phyloP scores from a whole-genome alignment of 2,113 vertebrate genomes.

The Coptodon rendalli region DNA sequence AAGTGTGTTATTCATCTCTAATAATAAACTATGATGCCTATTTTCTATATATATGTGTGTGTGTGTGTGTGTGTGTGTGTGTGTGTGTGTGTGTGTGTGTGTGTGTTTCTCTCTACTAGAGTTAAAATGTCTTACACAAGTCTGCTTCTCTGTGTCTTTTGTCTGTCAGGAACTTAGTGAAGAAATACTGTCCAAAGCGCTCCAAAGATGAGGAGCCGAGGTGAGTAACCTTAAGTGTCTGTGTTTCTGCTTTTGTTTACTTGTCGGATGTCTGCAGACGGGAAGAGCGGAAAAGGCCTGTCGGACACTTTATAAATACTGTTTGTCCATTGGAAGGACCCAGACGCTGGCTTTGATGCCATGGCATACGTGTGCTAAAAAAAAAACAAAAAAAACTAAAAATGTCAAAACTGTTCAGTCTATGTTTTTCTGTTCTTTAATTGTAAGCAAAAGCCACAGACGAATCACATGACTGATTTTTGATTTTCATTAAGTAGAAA shows the following conservation, averaged over 20 bases:
- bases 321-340: neutral
- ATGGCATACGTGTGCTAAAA: neutral
- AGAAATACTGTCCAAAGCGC: slow-evolving; percentile 97
- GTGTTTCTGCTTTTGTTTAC: neutral
- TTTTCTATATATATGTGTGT: neutral
- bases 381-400: neutral
- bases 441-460: neutral
- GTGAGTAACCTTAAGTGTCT: slow-evolving; percentile 58
- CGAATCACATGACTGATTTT: neutral
- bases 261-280: neutral
- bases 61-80: neutral
- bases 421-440: neutral
- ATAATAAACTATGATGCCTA: neutral
- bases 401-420: neutral
- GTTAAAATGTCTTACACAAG: neutral
- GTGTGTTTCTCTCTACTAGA: neutral
- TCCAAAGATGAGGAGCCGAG: slow-evolving; percentile 96
- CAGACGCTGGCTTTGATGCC: neutral
- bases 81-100: neutral
- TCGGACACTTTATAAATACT: neutral
- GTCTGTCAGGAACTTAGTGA: slow-evolving; percentile 85
- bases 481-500: neutral
- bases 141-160: neutral
- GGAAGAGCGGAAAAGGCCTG: neutral
- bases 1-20: slow-evolving; percentile 32